These are phyloP conservation scores for Dorcus parallelipipedus DNA, from an alignment of 2,888 invertebrate genomes.

Conservation along the genomic window DNA sequence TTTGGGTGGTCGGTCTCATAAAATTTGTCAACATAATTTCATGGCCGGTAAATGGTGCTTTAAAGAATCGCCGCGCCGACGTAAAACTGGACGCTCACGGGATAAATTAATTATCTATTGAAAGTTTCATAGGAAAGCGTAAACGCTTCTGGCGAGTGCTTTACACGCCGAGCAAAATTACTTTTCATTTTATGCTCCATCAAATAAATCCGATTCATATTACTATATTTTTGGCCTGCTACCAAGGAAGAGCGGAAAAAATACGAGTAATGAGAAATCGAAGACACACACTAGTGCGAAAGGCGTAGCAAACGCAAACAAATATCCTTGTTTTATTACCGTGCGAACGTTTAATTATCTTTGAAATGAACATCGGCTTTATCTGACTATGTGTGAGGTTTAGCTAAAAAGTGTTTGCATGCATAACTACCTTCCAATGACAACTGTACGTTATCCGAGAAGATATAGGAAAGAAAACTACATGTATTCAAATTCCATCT, in stretches of 20 bases:
- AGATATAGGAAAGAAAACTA: constrained; percentile 24
- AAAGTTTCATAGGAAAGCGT: background rate
- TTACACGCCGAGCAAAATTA: too few species aligned
- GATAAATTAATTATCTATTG: background rate
- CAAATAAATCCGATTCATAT: too few species aligned
- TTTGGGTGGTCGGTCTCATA: constrained; percentile 23
- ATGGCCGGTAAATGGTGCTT: constrained; percentile 13
- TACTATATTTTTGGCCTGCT: too few species aligned
- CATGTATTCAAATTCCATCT: constrained; percentile 32
- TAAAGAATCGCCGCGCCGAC: background rate
- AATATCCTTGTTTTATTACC: background rate
- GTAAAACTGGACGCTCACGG: background rate
- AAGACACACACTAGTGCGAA: background rate
- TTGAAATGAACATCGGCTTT: background rate
- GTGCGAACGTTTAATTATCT: background rate
- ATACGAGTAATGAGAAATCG: background rate
- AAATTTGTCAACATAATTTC: constrained; percentile 19
- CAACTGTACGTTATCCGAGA: constrained; percentile 31
- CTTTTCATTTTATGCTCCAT: too few species aligned
- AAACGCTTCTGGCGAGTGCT: too few species aligned
- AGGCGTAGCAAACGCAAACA: background rate
- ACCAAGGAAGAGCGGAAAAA: too few species aligned
- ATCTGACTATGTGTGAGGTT: constrained; percentile 1
- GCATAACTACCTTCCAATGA: constrained; percentile 32
- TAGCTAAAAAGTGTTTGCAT: constrained; percentile 9